These are phyloP conservation scores for Struthio camelus DNA, from an alignment of 2,113 vertebrate genomes.

Conservation along the genomic window DNA sequence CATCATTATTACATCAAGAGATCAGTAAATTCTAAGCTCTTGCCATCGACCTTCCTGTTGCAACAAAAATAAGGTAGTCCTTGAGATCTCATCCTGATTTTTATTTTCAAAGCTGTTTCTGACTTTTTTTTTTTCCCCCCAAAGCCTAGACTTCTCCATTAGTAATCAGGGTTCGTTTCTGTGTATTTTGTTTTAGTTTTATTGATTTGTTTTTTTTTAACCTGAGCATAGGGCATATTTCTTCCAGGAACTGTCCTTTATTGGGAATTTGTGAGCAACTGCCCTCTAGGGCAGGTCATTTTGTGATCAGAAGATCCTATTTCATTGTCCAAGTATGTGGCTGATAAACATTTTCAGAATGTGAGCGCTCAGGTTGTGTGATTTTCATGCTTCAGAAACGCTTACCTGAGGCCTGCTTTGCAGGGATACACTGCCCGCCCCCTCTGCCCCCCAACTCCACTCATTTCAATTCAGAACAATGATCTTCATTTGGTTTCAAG, in stretches of 20 bases:
- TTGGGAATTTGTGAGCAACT: background rate
- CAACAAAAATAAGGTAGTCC: background rate
- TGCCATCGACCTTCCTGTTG: background rate
- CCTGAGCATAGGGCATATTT: background rate
- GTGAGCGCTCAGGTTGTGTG: background rate
- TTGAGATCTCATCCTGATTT: background rate
- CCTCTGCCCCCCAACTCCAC: too few relatives aligned
- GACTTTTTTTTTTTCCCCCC: background rate
- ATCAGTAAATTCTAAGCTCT: background rate
- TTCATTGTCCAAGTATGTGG: background rate
- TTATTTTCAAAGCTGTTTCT: background rate
- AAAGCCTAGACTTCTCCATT: background rate
- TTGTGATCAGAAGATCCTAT: background rate
- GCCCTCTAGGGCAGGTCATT: background rate
- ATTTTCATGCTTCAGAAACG: background rate
- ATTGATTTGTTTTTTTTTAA: accelerated
- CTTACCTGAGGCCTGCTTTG: background rate
- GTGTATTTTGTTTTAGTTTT: background rate
- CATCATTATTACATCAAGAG: background rate
- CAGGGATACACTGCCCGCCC: background rate
- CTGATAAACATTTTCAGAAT: background rate
- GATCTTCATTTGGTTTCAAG: background rate
- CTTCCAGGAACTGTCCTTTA: background rate
- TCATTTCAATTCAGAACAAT: background rate
- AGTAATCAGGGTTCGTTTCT: background rate